phyloP scores from a whole-genome alignment of 2,888 invertebrate species.

The Psylliodes chrysocephalus region DNA sequence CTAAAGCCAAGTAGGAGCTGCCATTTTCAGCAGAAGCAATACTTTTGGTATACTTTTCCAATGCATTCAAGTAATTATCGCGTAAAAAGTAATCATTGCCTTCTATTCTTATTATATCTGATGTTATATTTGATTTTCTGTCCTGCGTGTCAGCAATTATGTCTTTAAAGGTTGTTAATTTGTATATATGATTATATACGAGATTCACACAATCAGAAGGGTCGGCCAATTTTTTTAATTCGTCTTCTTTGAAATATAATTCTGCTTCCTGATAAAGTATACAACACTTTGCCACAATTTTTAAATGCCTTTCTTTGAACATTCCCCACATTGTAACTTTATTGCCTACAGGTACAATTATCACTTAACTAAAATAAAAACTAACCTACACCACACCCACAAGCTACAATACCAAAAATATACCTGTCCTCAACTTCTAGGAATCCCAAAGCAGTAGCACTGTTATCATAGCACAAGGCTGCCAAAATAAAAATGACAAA shows the following conservation, averaged over 20 bases:
- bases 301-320: too few species aligned
- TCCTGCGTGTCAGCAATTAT: slow-evolving; percentile 5
- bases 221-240: slow-evolving; percentile 4
- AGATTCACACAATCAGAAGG: slow-evolving; percentile 9
- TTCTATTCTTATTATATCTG: not conserved
- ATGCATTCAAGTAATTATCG: slow-evolving; percentile 35
- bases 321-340: too few species aligned
- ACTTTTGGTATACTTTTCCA: slow-evolving; percentile 71
- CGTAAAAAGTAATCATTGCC: slow-evolving; percentile 12
- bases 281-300: too few species aligned
- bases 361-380: too few species aligned
- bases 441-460: too few species aligned
- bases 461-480: too few species aligned
- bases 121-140: slow-evolving; percentile 13
- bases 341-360: too few species aligned
- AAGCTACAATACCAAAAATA: too few species aligned
- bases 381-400: too few species aligned
- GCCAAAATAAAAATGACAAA: too few species aligned
- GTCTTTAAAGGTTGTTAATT: not conserved
- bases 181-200: slow-evolving; percentile 13
- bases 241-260: slow-evolving; percentile 3
- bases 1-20: slow-evolving; percentile 72
- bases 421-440: too few species aligned
- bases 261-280: slow-evolving; percentile 1
- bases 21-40: slow-evolving; percentile 67